Evolutionary conservation across 2,797 vertebrate genomes (phyloP).

Genomic region (Oryzias dopingdopingensis): DNA sequence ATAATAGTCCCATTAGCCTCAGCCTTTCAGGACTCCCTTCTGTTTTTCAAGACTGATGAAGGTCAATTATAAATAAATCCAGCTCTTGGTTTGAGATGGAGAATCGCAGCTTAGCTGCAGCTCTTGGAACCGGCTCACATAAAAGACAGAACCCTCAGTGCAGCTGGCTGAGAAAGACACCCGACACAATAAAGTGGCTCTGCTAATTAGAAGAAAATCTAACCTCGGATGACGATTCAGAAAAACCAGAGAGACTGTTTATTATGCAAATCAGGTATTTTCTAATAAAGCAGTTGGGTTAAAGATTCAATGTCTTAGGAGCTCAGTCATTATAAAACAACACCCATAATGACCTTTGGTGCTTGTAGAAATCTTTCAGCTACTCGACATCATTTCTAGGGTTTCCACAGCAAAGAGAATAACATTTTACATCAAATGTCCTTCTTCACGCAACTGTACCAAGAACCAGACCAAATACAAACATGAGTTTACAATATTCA

Average conservation of each 20-base stretch:
- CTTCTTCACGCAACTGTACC: too few relatives aligned
- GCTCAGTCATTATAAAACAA: too few relatives aligned
- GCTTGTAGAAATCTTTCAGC: too few relatives aligned
- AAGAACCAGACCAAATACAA: too few relatives aligned
- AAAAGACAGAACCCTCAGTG: slow-evolving; percentile 67
- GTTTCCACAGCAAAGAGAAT: too few relatives aligned
- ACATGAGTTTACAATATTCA: too few relatives aligned
- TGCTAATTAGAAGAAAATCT: slow-evolving; percentile 54
- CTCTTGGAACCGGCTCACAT: slow-evolving; percentile 54
- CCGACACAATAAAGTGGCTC: slow-evolving; percentile 50
- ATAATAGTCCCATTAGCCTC: slow-evolving; percentile 54
- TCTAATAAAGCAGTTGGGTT: neutral
- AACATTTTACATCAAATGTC: too few relatives aligned
- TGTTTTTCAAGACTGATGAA: slow-evolving; percentile 66
- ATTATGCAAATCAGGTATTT: slow-evolving; percentile 32
- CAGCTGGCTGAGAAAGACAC: slow-evolving; percentile 60
- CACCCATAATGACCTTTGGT: too few relatives aligned
- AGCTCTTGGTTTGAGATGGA: slow-evolving; percentile 41
- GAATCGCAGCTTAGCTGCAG: slow-evolving; percentile 56
- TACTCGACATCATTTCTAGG: too few relatives aligned
- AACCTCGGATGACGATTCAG: slow-evolving; percentile 31
- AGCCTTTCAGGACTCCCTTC: slow-evolving; percentile 36
- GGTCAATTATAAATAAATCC: slow-evolving; percentile 69
- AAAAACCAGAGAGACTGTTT: slow-evolving; percentile 34
- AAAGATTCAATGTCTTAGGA: too few relatives aligned